Percentiles rank a stretch among this genome's conserved stretches.
Evolutionary conservation across 2,113 vertebrate genomes (phyloP).

Genomic region (Loxodonta africana): DNA sequence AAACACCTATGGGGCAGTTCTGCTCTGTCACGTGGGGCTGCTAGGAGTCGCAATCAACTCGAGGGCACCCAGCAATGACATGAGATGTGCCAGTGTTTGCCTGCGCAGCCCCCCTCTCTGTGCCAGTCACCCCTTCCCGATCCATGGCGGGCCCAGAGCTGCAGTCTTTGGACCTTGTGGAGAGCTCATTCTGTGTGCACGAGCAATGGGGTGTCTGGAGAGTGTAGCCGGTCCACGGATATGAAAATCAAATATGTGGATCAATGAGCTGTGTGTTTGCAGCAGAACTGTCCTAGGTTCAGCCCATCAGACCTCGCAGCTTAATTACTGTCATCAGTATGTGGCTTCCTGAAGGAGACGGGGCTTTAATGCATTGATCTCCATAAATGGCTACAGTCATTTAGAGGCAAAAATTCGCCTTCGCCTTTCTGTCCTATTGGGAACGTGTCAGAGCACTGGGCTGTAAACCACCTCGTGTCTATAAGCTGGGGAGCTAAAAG

Average conservation of each 20-base stretch:
- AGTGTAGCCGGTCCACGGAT: background rate
- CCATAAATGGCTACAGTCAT: slow-evolving; percentile 43
- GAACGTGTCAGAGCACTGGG: slow-evolving; percentile 76
- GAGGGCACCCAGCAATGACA: rapidly evolving
- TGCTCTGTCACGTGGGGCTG: too few species aligned
- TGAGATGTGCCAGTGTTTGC: rapidly evolving
- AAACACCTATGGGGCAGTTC: too few species aligned
- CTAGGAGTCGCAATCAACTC: too few species aligned
- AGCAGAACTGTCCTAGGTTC: background rate
- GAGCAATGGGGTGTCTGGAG: background rate
- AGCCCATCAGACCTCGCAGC: slow-evolving; percentile 16
- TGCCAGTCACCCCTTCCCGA: rapidly evolving
- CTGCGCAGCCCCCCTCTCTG: rapidly evolving
- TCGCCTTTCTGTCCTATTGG: slow-evolving; percentile 78
- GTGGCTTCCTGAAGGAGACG: slow-evolving; percentile 75
- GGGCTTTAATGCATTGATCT: slow-evolving; percentile 82
- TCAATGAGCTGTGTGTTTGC: background rate
- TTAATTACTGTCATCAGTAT: slow-evolving; percentile 80
- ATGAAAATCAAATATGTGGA: background rate
- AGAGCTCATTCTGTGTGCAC: background rate
- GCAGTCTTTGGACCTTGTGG: rapidly evolving
- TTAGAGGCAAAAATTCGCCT: slow-evolving; percentile 72
- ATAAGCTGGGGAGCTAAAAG: slow-evolving; percentile 71
- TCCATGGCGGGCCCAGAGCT: rapidly evolving
- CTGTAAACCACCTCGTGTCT: slow-evolving; percentile 67